phyloP scores from a whole-genome alignment of 1,140 invertebrate genomes.

The Metaphire vulgaris region DNA sequence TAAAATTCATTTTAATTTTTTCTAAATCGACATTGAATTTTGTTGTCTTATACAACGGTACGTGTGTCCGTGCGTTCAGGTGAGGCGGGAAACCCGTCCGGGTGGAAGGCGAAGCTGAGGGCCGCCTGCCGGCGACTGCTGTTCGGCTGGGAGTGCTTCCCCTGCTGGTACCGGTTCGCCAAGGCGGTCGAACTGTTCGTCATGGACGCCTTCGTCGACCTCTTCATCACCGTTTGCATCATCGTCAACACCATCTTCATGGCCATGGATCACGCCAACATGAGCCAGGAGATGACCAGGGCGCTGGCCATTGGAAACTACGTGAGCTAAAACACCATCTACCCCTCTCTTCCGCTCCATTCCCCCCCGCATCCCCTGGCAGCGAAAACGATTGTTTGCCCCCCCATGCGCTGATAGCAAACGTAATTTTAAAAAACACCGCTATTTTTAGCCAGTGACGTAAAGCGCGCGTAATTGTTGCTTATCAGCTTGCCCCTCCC shows the following conservation, averaged over 20 bases:
- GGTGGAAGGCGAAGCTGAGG: background rate
- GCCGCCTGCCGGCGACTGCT: background rate
- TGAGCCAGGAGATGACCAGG: constrained; percentile 59
- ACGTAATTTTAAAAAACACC: too few species aligned
- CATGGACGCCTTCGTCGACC: constrained; percentile 75
- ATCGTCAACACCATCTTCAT: constrained; percentile 96
- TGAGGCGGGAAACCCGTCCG: background rate
- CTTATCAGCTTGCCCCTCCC: too few species aligned
- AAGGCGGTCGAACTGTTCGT: background rate
- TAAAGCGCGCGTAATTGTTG: too few species aligned
- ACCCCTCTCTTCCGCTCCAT: background rate
- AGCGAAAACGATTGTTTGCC: too few species aligned
- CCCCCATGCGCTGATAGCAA: too few species aligned
- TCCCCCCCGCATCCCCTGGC: too few species aligned
- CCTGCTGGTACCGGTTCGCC: background rate
- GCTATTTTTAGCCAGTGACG: too few species aligned
- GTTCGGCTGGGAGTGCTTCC: background rate
- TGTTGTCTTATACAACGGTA: too few species aligned
- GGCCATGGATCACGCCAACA: constrained; percentile 61
- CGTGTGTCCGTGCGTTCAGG: too few species aligned
- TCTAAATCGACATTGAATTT: too few species aligned
- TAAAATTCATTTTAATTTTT: too few species aligned
- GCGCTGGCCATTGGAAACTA: constrained; percentile 87
- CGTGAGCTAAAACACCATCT: constrained; percentile 61
- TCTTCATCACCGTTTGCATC: constrained; percentile 96